Evolutionary conservation across 2,797 vertebrate genomes (phyloP), one percentile per base, ranked within the genome.

Genomic region (Adrianichthys oophorus): DNA sequence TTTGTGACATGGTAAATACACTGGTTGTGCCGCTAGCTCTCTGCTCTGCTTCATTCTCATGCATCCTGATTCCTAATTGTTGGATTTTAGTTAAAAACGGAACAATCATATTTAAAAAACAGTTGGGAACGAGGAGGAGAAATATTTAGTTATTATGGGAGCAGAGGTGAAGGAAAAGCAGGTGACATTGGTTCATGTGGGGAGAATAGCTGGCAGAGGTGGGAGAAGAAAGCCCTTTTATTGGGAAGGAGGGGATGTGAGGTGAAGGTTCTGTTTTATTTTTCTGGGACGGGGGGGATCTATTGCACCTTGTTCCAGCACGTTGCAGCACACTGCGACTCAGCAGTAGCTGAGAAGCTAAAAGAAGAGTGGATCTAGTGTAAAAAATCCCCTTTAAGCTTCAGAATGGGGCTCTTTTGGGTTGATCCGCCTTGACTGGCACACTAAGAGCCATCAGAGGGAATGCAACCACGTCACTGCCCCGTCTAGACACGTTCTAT

Each of bases 201-300:
- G 45, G 29, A 54, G 54, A 54, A 50, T 13, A 14, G 57, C 54
- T 37, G 43, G 58, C 14, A 42, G n/a, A 45, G n/a, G 26, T 46
- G 47, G 54, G 19, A 32, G 65, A 50, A 62, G 42, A 23, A 21
- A 52, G 57, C 41, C 10, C 41, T 29, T 24, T 10, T 10, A 12
- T 37, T 17, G 26, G 56, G 32, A 50, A 64, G 59, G 18, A 15
- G 60, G 52, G 54, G 66, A 23, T 54, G 51, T 18, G 47, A 72
- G 84, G 83, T 83, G 72, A 81, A 80, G 76, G 79, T 83, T 79
- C 62, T 61, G 45, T 73, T 57, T 47, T 56, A 58, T 50, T 37
- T 37, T 37, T 52, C 63, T 48, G 57, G 59, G 65, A 79, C n/a
- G n/a, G n/a, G 79, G 56, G 67, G 59, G 59, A 66, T 8, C 52